These are phyloP conservation scores for Scrobipalpa costella DNA, from an alignment of 2,888 invertebrate genomes.

Conservation along the genomic window DNA sequence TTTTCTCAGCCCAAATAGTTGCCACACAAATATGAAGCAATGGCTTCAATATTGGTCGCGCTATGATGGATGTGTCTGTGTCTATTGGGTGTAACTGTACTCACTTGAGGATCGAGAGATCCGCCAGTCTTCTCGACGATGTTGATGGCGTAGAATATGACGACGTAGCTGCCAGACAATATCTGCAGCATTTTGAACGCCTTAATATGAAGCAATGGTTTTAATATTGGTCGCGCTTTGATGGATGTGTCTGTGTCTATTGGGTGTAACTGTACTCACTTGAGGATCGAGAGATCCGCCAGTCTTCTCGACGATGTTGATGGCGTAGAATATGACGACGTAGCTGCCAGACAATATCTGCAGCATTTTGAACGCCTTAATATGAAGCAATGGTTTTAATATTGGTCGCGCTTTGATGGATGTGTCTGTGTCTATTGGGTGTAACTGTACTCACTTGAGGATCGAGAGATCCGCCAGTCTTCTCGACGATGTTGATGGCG, in stretches of 20 bases:
- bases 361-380: too few species aligned
- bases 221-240: slow-evolving; percentile 84
- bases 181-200: too few species aligned
- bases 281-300: slow-evolving; percentile 71
- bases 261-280: slow-evolving; percentile 55
- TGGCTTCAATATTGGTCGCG: too few species aligned
- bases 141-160: slow-evolving; percentile 89
- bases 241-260: too few species aligned
- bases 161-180: slow-evolving; percentile 88
- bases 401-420: slow-evolving; percentile 84
- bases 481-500: slow-evolving; percentile 85
- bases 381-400: too few species aligned
- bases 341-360: slow-evolving; percentile 90
- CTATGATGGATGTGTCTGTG: too few species aligned
- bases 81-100: too few species aligned
- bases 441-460: slow-evolving; percentile 61
- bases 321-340: slow-evolving; percentile 89
- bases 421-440: too few species aligned
- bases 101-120: slow-evolving; percentile 63
- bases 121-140: slow-evolving; percentile 82
- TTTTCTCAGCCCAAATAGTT: slow-evolving; percentile 88
- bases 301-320: slow-evolving; percentile 83
- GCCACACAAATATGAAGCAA: slow-evolving; percentile 87
- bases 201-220: slow-evolving; percentile 87
- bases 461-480: slow-evolving; percentile 73